Evolutionary conservation across 2,797 vertebrate species (phyloP).

Genomic region (Xenentodon cancila): DNA sequence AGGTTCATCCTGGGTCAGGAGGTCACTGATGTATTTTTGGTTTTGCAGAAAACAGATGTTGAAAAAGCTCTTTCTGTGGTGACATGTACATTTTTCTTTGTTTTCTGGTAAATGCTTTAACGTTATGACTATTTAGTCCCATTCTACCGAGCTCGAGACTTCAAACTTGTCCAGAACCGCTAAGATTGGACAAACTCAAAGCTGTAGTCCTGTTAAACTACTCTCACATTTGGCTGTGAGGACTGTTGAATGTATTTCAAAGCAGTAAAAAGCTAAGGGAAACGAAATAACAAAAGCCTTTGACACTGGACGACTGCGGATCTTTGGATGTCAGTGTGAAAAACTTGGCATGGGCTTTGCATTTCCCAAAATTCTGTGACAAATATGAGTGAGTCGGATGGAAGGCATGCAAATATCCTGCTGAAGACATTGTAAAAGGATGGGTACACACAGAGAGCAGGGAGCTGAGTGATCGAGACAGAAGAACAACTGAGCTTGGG

Average conservation of each 20-base stretch:
- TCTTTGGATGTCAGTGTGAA: constrained; percentile 59
- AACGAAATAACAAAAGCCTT: constrained; percentile 36
- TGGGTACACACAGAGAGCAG: constrained; percentile 27
- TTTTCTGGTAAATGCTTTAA: neutral
- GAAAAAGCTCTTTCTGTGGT: neutral
- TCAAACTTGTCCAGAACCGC: constrained; percentile 4
- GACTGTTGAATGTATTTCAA: constrained; percentile 23
- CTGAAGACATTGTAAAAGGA: constrained; percentile 48
- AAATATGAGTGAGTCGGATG: constrained; percentile 69
- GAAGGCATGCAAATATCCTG: constrained; percentile 74
- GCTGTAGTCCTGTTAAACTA: too few relatives aligned
- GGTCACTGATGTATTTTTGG: neutral
- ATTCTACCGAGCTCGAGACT: constrained; percentile 8
- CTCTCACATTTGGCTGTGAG: neutral
- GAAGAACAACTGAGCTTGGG: constrained; percentile 56
- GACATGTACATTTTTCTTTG: neutral
- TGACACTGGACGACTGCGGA: constrained; percentile 38
- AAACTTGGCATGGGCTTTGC: constrained; percentile 47
- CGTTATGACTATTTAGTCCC: constrained; percentile 5
- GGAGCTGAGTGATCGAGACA: constrained; percentile 56
- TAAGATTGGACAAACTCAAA: too few relatives aligned
- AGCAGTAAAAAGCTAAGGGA: constrained; percentile 20
- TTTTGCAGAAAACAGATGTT: neutral
- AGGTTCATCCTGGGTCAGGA: too few relatives aligned
- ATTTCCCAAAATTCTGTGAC: constrained; percentile 62